These are phyloP conservation scores for Drosophila busckii DNA, from an alignment of 1,140 invertebrate genomes.

Conservation along the genomic window DNA sequence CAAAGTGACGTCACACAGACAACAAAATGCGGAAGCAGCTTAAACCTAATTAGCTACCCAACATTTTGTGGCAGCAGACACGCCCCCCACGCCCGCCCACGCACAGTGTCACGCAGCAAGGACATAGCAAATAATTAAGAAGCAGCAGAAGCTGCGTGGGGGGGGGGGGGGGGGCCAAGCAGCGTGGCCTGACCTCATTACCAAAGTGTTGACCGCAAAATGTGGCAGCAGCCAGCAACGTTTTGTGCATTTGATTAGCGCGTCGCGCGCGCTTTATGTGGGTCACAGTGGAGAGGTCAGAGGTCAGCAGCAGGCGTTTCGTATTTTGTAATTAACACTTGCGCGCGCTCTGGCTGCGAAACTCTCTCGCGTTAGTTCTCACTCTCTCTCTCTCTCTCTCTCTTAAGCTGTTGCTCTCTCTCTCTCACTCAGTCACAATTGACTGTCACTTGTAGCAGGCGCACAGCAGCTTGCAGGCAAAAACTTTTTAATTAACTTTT, in stretches of 20 bases:
- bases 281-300: conserved; percentile 65
- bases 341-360: neutral
- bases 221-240: conserved; percentile 15
- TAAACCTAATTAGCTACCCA: conserved; percentile 68
- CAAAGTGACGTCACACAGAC: conserved; percentile 49
- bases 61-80: conserved; percentile 3
- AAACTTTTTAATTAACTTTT: conserved; percentile 65
- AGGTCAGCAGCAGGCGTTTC: conserved; percentile 30
- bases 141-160: neutral
- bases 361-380: conserved; percentile 10
- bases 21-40: conserved; percentile 29
- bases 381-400: neutral
- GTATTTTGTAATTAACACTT: conserved; percentile 66
- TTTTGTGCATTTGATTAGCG: no score
- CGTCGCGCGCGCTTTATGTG: conserved; percentile 18
- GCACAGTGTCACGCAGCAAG: neutral
- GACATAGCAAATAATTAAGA: conserved; percentile 51
- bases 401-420: conserved; percentile 18
- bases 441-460: conserved; percentile 63
- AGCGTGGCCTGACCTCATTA: conserved; percentile 48
- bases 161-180: conserved; percentile 6
- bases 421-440: conserved; percentile 37
- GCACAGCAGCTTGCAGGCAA: conserved; percentile 24
- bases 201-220: conserved; percentile 68
- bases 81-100: conserved; percentile 28